Evolutionary conservation across 92 coral and sea anemone genomes (phyloP).

Genomic region (Palythoa grandis): DNA sequence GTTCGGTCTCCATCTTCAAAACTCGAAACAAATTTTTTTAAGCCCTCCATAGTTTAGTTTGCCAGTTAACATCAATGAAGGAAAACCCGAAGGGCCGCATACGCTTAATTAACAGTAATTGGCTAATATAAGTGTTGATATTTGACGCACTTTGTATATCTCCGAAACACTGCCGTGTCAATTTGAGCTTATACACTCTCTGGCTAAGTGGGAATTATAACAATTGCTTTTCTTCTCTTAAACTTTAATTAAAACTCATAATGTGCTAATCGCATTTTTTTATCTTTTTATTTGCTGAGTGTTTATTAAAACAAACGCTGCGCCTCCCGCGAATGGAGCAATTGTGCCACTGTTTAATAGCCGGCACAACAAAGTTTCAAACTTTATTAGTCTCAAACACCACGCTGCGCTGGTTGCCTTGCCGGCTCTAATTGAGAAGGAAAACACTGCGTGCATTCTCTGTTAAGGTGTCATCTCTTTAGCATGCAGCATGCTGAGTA

Average conservation of each 20-base stretch:
- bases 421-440: constrained; percentile 57
- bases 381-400: constrained; percentile 74
- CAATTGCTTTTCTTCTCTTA: constrained; percentile 42
- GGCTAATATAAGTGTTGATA: constrained; percentile 28
- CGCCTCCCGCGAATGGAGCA: constrained; percentile 65
- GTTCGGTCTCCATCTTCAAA: constrained; percentile 61
- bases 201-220: constrained; percentile 33
- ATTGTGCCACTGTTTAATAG: constrained; percentile 51
- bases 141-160: constrained; percentile 25
- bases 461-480: constrained; percentile 39
- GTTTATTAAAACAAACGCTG: constrained; percentile 79
- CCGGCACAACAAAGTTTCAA: constrained; percentile 56
- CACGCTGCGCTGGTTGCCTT: constrained; percentile 68
- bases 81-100: neutral
- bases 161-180: constrained; percentile 33
- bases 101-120: constrained; percentile 40
- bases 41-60: constrained; percentile 74
- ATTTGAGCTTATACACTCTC: constrained; percentile 31
- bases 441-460: constrained; percentile 69
- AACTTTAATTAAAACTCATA: constrained; percentile 80
- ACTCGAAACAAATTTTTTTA: constrained; percentile 88
- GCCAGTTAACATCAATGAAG: neutral
- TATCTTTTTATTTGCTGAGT: constrained; percentile 60
- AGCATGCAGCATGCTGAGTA: constrained; percentile 42
- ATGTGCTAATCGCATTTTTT: constrained; percentile 74